Base-by-base conservation (phyloP, 2,113 vertebrate species). In the Chunga burmeisteri region DNA sequence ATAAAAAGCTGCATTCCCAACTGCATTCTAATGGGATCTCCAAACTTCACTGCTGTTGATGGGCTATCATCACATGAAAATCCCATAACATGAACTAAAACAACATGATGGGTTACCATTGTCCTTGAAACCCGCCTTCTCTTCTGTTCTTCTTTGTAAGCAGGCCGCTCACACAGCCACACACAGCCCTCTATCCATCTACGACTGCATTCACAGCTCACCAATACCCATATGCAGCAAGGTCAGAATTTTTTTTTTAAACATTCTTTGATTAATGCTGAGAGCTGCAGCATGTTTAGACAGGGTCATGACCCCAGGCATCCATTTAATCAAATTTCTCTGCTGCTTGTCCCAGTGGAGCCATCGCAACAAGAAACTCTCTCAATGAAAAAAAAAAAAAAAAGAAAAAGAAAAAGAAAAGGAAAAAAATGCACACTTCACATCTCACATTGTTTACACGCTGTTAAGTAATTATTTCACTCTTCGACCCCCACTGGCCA, bases 301-400 rank as follows among this genome's bases (percentile, higher is more conserved):
- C 98, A 98, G 98, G 98, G 98, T 98, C 98, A 16, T 59, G 98
- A 98, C 98, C 98, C 91, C 96, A 98, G 97, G 98, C 98, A 98
- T 98, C 98, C 98, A 99, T 99, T 99, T 99, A 99, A 99, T 99
- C 98, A 99, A 98, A 99, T 99, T 98, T 98, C 97, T 98, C 98
- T 98, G 98, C 98, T 98, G 97, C 97, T 86, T 97, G 96, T 98
- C 98, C 98, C 98, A 97, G 96, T 94, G 98, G 98, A 98, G 97
- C 96, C 97, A 98, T 98, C 92, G 44, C 97, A 97, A 98, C 93
- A 98, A 98, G 98, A 98, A 98, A 98, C 94, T 97, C 97, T 98
- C 97, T 98, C 97, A 98, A 98, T 98, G 97, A 98, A 98, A 97
- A 92, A 96, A 94, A 91, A 74, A 88, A 78, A 63, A 66, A 77